Evolutionary conservation across 2,797 vertebrate genomes (phyloP).

Genomic region (Thamnophis elegans): DNA sequence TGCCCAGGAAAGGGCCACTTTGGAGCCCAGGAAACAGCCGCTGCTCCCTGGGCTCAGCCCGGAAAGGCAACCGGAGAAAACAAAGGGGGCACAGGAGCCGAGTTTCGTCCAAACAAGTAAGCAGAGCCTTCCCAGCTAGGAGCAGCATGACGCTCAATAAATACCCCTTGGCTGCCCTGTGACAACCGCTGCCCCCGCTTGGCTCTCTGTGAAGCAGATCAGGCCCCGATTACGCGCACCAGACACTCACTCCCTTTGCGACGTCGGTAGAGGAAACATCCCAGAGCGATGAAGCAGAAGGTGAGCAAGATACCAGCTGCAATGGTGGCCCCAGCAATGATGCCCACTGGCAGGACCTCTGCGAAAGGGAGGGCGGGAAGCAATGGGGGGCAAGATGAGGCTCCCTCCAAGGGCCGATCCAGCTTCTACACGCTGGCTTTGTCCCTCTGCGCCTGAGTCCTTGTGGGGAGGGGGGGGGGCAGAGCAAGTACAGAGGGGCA

Average conservation of each 20-base stretch:
- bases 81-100: background rate
- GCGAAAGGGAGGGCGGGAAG: background rate
- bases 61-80: background rate
- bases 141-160: background rate
- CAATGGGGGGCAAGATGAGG: fast-evolving
- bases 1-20: background rate
- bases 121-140: background rate
- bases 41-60: background rate
- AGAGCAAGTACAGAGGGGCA: background rate
- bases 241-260: conserved; percentile 90
- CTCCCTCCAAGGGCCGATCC: background rate
- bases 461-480: background rate
- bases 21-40: background rate
- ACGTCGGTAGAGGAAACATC: conserved; percentile 90
- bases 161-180: background rate
- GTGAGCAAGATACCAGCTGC: conserved; percentile 83
- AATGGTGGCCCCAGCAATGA: conserved; percentile 88
- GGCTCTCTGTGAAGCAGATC: background rate
- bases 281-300: conserved; percentile 77
- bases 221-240: too few species aligned
- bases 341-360: conserved; percentile 91
- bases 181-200: background rate
- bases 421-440: background rate
- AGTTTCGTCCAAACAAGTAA: background rate
- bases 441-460: too few species aligned